These are phyloP conservation scores for Euglossa dilemma DNA, from an alignment of 1,140 invertebrate species.

Conservation along the genomic window DNA sequence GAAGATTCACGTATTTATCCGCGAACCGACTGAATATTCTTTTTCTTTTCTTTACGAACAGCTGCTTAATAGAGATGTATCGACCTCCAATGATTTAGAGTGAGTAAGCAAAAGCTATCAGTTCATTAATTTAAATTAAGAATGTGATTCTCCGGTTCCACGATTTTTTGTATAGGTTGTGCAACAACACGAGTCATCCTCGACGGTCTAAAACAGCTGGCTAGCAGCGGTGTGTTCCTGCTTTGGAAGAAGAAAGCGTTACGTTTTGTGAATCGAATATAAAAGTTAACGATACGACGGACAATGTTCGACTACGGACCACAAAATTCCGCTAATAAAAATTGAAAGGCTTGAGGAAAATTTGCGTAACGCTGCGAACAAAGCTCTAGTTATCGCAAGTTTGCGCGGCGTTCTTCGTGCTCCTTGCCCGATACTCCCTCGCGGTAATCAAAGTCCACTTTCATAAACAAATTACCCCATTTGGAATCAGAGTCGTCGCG, in stretches of 20 bases:
- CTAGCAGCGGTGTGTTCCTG: no score
- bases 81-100: background rate
- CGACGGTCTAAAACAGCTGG: background rate
- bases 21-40: no score
- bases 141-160: background rate
- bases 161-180: background rate
- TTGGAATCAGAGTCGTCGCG: background rate
- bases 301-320: no score
- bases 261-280: background rate
- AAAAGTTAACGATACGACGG: background rate
- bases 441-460: background rate
- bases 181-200: background rate
- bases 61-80: no score
- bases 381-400: background rate
- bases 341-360: no score
- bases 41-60: no score
- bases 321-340: no score
- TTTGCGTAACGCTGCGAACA: no score
- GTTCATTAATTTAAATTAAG: background rate
- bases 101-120: background rate
- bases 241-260: no score
- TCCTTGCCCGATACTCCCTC: background rate
- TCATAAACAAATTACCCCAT: constrained; percentile 8
- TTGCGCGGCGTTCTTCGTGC: background rate
- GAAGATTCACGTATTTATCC: no score